A percentile compares a stretch with the other conserved stretches of the same genome.
Conservation (phyloP, 2,797 vertebrate species). For the Benthosema pterotum region DNA sequence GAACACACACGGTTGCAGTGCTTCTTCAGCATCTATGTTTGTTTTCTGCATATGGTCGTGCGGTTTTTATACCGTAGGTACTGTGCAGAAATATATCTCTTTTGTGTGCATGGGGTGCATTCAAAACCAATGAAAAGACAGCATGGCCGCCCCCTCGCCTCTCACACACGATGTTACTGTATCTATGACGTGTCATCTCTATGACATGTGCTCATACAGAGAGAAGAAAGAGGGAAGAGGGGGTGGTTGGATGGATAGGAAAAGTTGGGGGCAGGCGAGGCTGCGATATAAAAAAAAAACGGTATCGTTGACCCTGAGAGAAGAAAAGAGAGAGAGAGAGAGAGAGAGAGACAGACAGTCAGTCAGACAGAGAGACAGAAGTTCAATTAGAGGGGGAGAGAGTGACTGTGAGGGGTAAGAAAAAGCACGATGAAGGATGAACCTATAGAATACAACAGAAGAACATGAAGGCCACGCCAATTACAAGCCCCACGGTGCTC, state of each 20-base stretch:
- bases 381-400: slow-evolving; percentile 18
- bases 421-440: slow-evolving; percentile 15
- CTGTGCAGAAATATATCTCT: too few species aligned
- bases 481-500: slow-evolving; percentile 33
- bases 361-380: too few species aligned
- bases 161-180: slow-evolving; percentile 2
- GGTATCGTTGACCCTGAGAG: slow-evolving; percentile 47
- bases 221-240: slow-evolving; percentile 19
- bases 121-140: neutral
- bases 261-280: neutral
- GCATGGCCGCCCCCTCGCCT: slow-evolving; percentile 6
- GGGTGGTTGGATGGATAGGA: slow-evolving; percentile 32
- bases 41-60: too few species aligned
- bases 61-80: too few species aligned
- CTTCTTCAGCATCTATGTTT: too few species aligned
- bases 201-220: slow-evolving; percentile 14
- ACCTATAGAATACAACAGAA: slow-evolving; percentile 23
- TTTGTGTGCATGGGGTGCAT: neutral
- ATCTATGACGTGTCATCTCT: slow-evolving; percentile 12
- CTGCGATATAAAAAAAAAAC: slow-evolving; percentile 35
- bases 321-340: slow-evolving; percentile 20
- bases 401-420: neutral
- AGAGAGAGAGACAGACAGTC: slow-evolving; percentile 12
- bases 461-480: slow-evolving; percentile 36
- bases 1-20: neutral